Base-by-base conservation (phyloP, 2,113 vertebrate species). In the Thamnophis sirtalis region DNA sequence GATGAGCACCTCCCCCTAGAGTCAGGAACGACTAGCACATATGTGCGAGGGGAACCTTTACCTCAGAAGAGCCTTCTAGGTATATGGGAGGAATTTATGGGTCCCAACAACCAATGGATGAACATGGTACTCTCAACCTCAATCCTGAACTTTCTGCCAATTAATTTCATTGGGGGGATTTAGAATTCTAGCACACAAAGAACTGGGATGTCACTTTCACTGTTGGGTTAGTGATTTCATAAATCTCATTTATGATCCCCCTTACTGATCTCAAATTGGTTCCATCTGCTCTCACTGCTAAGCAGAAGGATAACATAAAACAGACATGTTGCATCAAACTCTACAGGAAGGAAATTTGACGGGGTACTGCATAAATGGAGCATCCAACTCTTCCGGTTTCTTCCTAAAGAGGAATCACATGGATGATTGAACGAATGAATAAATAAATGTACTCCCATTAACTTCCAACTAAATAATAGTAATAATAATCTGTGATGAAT, bases 351-450 rank as follows among this genome's bases (percentile, higher is more conserved):
- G 15, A 48, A 89, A 26, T 10, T 4, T 10, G 26, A 4, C 0
- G 0, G 17, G 24, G 38, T 11, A 28, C 1, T 21, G 8, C 17
- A 33, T 68, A 68, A 28, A 89, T 19, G n/a, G 28, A 89, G 48
- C 9, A 17, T 38, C 43, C 21, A 15, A 63, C 48, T 63, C 43
- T 48, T 17, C 38, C 3, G 5, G 11, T n/a, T 87, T 19, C 28
- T 53, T 33, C 33, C 38, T 89, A 73, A 26, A 90, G 85, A 86
- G 90, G 51, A 93, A 95, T 92, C 93, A 88, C 92, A 93, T 51
- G 94, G 93, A 38, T 92, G 93, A 88, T 95, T 96, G 94, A 95
- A 94, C 92, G 95, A 86, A 95, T 95, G 94, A 95, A 95, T 95
- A 95, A 88, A 95, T 93, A 96, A 93, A 94, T 96, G 94, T 92